These are phyloP conservation scores for Syngnathoides biaculeatus DNA, from an alignment of 2,113 vertebrate species.

Conservation along the genomic window DNA sequence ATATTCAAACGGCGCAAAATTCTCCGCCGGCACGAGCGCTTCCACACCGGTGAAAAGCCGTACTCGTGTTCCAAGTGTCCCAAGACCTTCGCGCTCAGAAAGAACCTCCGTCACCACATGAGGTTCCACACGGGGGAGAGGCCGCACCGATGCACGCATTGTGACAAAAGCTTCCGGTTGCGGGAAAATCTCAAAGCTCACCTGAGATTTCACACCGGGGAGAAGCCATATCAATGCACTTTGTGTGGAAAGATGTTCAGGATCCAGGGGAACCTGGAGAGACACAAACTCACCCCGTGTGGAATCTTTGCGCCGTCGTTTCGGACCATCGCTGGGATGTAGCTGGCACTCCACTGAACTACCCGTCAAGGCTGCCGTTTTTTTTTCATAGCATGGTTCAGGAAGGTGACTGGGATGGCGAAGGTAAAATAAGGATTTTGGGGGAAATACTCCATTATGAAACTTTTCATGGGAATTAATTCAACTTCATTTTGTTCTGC, in stretches of 20 bases:
- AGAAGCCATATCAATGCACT: conserved; percentile 66
- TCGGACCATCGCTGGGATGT: conserved; percentile 53
- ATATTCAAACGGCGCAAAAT: conserved; percentile 66
- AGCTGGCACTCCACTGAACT: conserved; percentile 2
- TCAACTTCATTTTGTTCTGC: too few relatives aligned
- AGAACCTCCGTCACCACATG: conserved; percentile 66
- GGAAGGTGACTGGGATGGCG: too few relatives aligned
- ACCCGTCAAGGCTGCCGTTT: too few relatives aligned
- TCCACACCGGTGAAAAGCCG: conserved; percentile 68
- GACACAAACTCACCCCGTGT: conserved; percentile 51
- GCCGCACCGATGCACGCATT: conserved; percentile 64
- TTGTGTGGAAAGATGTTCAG: conserved; percentile 64
- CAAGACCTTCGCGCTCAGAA: conserved; percentile 66
- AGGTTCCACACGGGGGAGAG: conserved; percentile 71
- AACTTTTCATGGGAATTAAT: too few relatives aligned
- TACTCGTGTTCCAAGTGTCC: conserved; percentile 60
- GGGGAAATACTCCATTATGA: too few relatives aligned
- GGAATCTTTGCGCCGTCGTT: conserved; percentile 46
- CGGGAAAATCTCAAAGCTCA: conserved; percentile 69
- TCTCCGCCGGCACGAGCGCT: conserved; percentile 69
- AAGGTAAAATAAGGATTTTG: too few relatives aligned
- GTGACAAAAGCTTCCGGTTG: conserved; percentile 69
- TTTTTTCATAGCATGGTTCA: too few relatives aligned
- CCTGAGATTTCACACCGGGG: conserved; percentile 67
- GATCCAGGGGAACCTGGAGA: conserved; percentile 65